Conservation (phyloP, 2,888 invertebrate species). For the Tetranychus truncatus region DNA sequence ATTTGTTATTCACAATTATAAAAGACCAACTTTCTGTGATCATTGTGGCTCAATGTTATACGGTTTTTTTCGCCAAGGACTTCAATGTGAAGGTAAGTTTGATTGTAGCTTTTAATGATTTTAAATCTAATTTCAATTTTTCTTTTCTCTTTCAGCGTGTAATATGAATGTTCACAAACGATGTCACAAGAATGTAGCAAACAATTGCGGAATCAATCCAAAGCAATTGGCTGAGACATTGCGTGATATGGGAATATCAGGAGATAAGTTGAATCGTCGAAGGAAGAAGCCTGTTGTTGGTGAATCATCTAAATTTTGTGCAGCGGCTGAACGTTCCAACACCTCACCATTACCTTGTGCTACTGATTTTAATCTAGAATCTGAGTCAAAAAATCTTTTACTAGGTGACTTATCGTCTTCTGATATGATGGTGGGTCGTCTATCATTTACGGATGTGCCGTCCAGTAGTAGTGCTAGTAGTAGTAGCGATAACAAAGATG, state of each 20-base stretch:
- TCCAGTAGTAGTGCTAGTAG: background rate
- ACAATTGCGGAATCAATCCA: constrained; percentile 95
- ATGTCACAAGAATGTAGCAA: constrained; percentile 96
- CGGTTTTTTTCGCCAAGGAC: constrained; percentile 83
- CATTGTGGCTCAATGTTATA: constrained; percentile 95
- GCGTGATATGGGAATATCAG: constrained; percentile 72
- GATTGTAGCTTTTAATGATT: background rate
- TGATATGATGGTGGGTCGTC: background rate
- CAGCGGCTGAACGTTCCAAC: constrained; percentile 29
- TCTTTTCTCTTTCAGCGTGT: constrained; percentile 45
- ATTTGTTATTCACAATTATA: constrained; percentile 78
- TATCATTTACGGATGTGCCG: constrained; percentile 1
- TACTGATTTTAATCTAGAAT: background rate
- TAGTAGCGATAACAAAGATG: background rate
- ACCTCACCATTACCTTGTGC: constrained; percentile 30
- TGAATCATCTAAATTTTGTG: constrained; percentile 30
- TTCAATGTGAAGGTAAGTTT: constrained; percentile 51
- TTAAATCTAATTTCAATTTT: background rate
- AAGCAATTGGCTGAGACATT: constrained; percentile 87
- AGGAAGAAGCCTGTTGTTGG: constrained; percentile 31
- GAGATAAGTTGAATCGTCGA: constrained; percentile 49
- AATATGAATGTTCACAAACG: constrained; percentile 95
- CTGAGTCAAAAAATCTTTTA: constrained; percentile 22
- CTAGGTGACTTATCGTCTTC: background rate
- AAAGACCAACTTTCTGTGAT: constrained; percentile 95